Base-by-base conservation (phyloP, 1,140 invertebrate species). In the Neodiprion virginianus region DNA sequence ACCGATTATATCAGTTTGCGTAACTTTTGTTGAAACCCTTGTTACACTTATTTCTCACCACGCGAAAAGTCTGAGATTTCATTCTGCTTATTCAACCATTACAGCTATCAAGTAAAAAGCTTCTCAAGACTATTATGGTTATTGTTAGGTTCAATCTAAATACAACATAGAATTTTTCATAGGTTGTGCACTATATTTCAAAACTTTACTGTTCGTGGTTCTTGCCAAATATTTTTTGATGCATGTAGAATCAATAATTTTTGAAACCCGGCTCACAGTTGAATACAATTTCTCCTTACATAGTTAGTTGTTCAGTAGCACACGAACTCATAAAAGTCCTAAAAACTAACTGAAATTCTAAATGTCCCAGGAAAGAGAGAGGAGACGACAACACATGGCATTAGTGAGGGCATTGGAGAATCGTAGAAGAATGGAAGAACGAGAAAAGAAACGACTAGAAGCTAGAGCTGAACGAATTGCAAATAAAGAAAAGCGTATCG, bases 361-460 rank as follows among this genome's bases (percentile, higher is more conserved):
- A 21, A 78, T 67, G 14, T 75, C 74, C 12, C 81, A 98, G 96
- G 97, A 98, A 86, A 90, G 96, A 70, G 97, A 99, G 86, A 90
- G 97, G 83, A 90, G 96, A 81, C 90, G 96, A 65, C 96, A 98
- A 84, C 96, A 98, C 84, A 95, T 97, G 89, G 90, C 95, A 1
- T 88, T 98, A 53, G 94, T 99, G 21, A 93, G 96, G 48, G 95
- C 96, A 66, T 83, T 98, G 72, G 97, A 98, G 82, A 92, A 93
- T 71, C 91, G 96, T 5, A 93, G 96, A 74, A 93, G 94, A 78
- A 94, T 96, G 87, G 96, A 98, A 86, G 96, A 98, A 80, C 91
- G 95, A 8, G 96, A 98, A 84, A 92, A 94, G 79, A 93, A 95
- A 83, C 94, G 95, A 80, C 91, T 96, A 79, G 94, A 95, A 84